These are phyloP conservation scores for Apamea monoglypha DNA, from an alignment of 2,888 invertebrate genomes.

Conservation along the genomic window DNA sequence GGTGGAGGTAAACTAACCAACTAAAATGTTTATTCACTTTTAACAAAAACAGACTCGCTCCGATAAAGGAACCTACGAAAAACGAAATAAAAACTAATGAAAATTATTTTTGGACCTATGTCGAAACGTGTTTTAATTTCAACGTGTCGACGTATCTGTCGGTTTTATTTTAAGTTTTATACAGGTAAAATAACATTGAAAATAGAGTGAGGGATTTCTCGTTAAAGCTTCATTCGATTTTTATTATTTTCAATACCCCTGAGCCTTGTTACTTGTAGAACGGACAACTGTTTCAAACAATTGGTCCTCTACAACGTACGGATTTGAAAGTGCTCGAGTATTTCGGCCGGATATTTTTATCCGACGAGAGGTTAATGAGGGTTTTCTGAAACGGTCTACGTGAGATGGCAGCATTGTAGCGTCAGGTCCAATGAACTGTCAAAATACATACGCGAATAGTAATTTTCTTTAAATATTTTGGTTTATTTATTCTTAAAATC, in stretches of 20 bases:
- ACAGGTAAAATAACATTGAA: not conserved
- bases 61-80: not conserved
- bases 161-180: not conserved
- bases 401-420: too few species aligned
- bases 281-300: not conserved
- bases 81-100: not conserved
- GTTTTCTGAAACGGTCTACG: too few species aligned
- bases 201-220: conserved; percentile 1
- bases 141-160: too few species aligned
- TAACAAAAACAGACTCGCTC: not conserved
- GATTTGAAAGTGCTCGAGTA: not conserved
- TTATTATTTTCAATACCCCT: conserved; percentile 7
- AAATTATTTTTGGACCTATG: not conserved
- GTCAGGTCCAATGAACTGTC: too few species aligned
- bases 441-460: too few species aligned
- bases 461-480: too few species aligned
- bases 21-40: not conserved
- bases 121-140: not conserved
- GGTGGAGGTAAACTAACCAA: not conserved
- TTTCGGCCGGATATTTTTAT: not conserved
- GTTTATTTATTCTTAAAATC: too few species aligned
- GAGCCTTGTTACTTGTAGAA: not conserved
- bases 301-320: not conserved
- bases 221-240: conserved; percentile 12
- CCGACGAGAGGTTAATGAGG: too few species aligned